A percentile compares a stretch with the other conserved stretches of the same genome.
These are phyloP conservation scores for Habropoda laboriosa DNA, from an alignment of 1,140 invertebrate genomes.

Conservation along the genomic window DNA sequence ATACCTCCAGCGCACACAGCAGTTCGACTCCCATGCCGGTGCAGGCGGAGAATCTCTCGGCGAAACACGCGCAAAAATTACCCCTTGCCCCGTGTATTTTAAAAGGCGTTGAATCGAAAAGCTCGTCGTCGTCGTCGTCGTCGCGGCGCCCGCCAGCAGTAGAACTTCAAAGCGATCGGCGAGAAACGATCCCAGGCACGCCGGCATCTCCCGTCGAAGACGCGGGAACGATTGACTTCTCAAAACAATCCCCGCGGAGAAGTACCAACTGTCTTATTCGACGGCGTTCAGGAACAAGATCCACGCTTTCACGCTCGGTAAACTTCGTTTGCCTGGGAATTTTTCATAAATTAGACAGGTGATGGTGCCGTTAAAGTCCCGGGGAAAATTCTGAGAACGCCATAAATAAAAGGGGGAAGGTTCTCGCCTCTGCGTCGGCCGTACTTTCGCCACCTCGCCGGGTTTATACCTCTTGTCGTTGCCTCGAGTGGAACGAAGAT, in stretches of 20 bases:
- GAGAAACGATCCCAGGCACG: not conserved
- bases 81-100: not conserved
- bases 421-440: constrained; percentile 43
- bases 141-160: not conserved
- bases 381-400: constrained; percentile 62
- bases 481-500: not conserved
- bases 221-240: constrained; percentile 28
- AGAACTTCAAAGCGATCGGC: constrained; percentile 14
- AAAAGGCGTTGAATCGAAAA: not conserved
- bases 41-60: not conserved
- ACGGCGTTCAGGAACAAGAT: constrained; percentile 20
- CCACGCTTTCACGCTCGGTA: constrained; percentile 60
- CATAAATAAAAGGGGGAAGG: constrained; percentile 65
- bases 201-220: too few relatives aligned
- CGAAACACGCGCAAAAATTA: not conserved
- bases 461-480: constrained; percentile 42
- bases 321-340: constrained; percentile 65
- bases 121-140: not conserved
- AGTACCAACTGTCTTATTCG: constrained; percentile 28
- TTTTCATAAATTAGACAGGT: constrained; percentile 70
- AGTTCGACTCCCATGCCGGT: accelerated
- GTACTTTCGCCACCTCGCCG: constrained; percentile 56
- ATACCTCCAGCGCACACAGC: too few relatives aligned
- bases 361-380: constrained; percentile 64
- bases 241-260: constrained; percentile 52